These are phyloP conservation scores for Callospermophilus lateralis DNA, from an alignment of 2,113 vertebrate species.

Conservation along the genomic window DNA sequence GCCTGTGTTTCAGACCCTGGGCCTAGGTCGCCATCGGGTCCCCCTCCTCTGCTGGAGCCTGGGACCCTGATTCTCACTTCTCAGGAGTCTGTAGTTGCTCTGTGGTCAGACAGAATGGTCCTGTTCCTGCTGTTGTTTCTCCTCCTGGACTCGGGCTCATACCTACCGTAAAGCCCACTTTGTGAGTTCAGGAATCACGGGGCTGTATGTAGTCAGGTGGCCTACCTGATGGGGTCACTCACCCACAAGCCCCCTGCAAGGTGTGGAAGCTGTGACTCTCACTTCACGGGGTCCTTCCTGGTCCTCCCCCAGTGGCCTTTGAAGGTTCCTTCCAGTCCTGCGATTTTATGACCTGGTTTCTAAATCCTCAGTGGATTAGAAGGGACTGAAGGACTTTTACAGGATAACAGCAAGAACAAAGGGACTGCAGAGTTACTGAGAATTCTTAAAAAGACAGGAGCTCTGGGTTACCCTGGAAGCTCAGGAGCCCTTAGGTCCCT, in stretches of 20 bases:
- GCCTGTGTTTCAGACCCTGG: background rate
- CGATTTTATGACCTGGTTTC: constrained; percentile 56
- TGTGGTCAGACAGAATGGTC: background rate
- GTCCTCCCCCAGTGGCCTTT: background rate
- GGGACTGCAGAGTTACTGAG: background rate
- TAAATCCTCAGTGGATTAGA: constrained; percentile 41
- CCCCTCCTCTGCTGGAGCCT: no score
- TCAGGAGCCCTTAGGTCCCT: background rate
- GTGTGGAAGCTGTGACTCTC: background rate
- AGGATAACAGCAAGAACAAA: background rate
- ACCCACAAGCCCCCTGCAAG: background rate
- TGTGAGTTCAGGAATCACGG: background rate
- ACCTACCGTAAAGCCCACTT: background rate
- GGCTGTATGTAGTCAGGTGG: background rate
- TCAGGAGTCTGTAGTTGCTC: background rate
- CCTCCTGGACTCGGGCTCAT: constrained; percentile 45
- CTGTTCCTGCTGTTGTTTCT: background rate
- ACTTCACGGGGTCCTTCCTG: background rate
- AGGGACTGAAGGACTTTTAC: background rate
- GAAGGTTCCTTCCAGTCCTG: background rate
- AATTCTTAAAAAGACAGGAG: background rate
- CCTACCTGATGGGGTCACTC: background rate
- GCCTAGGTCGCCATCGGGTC: background rate
- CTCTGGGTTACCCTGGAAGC: background rate
- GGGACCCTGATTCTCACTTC: no score